Base-by-base conservation (phyloP, 2,113 vertebrate genomes). In the Gobio gobio region DNA sequence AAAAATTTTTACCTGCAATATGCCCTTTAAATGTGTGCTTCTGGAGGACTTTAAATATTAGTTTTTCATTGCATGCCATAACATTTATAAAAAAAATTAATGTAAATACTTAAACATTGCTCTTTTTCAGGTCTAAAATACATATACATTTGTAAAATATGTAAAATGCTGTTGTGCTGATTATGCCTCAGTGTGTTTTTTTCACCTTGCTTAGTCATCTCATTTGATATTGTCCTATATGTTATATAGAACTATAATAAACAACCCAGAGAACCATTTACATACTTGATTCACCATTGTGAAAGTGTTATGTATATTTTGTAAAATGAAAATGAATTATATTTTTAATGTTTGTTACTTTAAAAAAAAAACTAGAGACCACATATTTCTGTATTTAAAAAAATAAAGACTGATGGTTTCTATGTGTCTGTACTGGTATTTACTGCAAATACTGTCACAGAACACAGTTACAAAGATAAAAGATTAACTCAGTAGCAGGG, bases 301-400 rank as follows among this genome's bases (percentile, higher is more conserved):
- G 91, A 94, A 94, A 93, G 92, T 94, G 77, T 87, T 94, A 92
- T 92, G 91, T 92, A 94, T 92, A 94, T 96, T 95, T 97, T 97
- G 94, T 97, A 96, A 90, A 91, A 93, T 93, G 91, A 93, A 90
- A 94, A 94, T 91, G 87, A 94, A 94, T 93, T 87, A 94, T 95
- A 93, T 96, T 96, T 97, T 96, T 96, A 58, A 58, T 58, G 58
- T 56, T 56, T 56, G 16, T 54, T 18, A 54, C 12, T 54, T 54
- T 54, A 7, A 20, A 29, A 29, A 49, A 3, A 51, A 20, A 54
- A 54, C 18, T 20, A 20, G 18, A 18, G 51, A 54, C 16, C 51
- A 54, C 51, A 54, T 54, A 20, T 54, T 18, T 54, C 51, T 54
- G 51, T 54, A 54, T 54, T 54, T 7, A 0, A 54, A 20, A 54